Conservation (phyloP, 2,113 vertebrate genomes). For the Pogona vitticeps region DNA sequence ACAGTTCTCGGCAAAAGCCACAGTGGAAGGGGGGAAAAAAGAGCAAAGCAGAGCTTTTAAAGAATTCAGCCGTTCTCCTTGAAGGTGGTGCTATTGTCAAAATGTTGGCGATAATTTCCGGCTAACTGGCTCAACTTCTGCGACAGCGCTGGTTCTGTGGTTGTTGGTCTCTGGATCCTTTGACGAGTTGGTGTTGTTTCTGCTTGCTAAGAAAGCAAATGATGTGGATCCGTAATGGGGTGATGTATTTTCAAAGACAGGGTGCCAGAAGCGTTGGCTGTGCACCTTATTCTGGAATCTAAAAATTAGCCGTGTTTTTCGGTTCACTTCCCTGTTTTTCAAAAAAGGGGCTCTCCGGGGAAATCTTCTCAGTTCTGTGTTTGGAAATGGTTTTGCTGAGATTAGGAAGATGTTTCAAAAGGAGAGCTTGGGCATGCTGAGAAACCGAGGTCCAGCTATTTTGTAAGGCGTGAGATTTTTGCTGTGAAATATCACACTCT, state of each 20-base stretch:
- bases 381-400: background rate
- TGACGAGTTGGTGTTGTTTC: slow-evolving; percentile 38
- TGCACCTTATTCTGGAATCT: slow-evolving; percentile 34
- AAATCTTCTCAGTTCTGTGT: background rate
- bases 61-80: slow-evolving; percentile 53
- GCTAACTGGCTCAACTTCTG: slow-evolving; percentile 52
- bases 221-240: slow-evolving; percentile 71
- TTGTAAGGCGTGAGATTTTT: slow-evolving; percentile 48
- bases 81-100: slow-evolving; percentile 64
- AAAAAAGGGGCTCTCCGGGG: background rate
- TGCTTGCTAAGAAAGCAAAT: slow-evolving; percentile 44
- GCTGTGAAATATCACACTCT: slow-evolving; percentile 33
- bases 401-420: background rate
- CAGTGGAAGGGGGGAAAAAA: slow-evolving; percentile 38
- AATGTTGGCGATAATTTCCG: slow-evolving; percentile 55
- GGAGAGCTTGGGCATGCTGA: slow-evolving; percentile 36
- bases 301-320: slow-evolving; percentile 36
- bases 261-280: background rate
- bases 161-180: slow-evolving; percentile 36
- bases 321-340: background rate
- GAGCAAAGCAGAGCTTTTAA: slow-evolving; percentile 42
- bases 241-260: slow-evolving; percentile 62
- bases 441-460: slow-evolving; percentile 37
- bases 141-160: slow-evolving; percentile 53
- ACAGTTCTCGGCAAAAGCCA: slow-evolving; percentile 52